These are phyloP conservation scores for Calephelis virginiensis DNA, from an alignment of 1,140 invertebrate genomes.

Conservation along the genomic window DNA sequence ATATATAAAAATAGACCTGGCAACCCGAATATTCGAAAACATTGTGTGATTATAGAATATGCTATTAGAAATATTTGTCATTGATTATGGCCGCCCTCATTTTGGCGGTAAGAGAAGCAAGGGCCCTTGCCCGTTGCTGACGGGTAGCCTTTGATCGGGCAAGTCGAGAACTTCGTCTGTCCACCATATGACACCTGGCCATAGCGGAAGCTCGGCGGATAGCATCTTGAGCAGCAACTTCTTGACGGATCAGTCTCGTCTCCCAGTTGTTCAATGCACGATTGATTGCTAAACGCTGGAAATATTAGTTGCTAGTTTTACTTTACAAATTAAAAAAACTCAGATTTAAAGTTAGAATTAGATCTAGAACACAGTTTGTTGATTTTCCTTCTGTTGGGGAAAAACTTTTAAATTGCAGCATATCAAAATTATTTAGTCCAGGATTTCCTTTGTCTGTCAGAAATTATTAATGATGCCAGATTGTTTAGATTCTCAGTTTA, in stretches of 20 bases:
- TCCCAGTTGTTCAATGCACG: slow-evolving; percentile 59
- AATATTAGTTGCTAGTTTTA: neutral
- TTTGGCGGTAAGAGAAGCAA: slow-evolving; percentile 44
- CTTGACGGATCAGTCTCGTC: slow-evolving; percentile 39
- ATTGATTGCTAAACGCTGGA: slow-evolving; percentile 50
- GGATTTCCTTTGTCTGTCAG: too few species aligned
- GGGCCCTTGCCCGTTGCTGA: slow-evolving; percentile 28
- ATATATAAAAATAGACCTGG: too few species aligned
- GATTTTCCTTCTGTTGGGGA: too few species aligned
- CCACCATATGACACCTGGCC: slow-evolving; percentile 34
- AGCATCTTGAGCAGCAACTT: slow-evolving; percentile 42
- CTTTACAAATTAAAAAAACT: too few species aligned
- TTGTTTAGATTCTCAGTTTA: too few species aligned
- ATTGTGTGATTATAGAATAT: neutral
- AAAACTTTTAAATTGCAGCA: too few species aligned
- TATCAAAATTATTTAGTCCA: too few species aligned
- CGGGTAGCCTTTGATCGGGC: slow-evolving; percentile 30
- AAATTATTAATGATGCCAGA: too few species aligned
- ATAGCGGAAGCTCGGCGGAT: slow-evolving; percentile 34
- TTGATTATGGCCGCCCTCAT: slow-evolving; percentile 42
- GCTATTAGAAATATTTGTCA: slow-evolving; percentile 3
- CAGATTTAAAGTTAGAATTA: too few species aligned
- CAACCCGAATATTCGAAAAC: too few species aligned
- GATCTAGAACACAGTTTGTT: too few species aligned
- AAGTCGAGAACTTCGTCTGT: slow-evolving; percentile 33